phyloP scores from a whole-genome alignment of 2,113 vertebrate species.

The Gallinago media region DNA sequence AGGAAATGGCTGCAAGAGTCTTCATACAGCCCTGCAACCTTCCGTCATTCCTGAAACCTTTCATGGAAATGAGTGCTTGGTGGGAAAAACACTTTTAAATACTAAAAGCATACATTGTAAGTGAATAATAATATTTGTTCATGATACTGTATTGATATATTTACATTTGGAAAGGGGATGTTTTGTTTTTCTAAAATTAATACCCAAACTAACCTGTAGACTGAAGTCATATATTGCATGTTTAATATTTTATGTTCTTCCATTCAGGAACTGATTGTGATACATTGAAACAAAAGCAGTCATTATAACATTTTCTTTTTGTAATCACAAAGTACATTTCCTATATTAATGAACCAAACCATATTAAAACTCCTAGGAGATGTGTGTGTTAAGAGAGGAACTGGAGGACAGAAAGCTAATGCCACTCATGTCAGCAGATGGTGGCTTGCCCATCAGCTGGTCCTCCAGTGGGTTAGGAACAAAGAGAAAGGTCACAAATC shows the following conservation, averaged over 20 bases:
- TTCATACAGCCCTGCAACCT: background rate
- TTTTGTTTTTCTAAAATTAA: background rate
- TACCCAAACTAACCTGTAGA: background rate
- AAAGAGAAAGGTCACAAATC: background rate
- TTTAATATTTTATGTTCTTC: background rate
- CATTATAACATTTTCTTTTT: background rate
- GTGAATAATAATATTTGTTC: background rate
- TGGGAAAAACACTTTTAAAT: background rate
- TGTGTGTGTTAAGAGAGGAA: background rate
- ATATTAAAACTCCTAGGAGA: background rate
- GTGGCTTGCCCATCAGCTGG: background rate
- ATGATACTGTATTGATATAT: background rate
- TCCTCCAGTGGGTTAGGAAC: background rate
- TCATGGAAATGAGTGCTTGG: background rate
- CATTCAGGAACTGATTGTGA: background rate
- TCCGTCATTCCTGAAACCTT: background rate
- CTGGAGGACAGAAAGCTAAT: background rate
- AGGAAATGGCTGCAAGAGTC: background rate
- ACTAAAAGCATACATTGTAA: background rate
- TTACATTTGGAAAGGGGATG: fast-evolving
- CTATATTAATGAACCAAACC: background rate
- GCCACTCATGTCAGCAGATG: background rate
- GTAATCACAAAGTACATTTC: background rate
- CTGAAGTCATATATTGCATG: background rate
- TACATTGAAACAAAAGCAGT: background rate